These are phyloP conservation scores for Strix aluco DNA, from an alignment of 2,113 vertebrate genomes.

Conservation along the genomic window DNA sequence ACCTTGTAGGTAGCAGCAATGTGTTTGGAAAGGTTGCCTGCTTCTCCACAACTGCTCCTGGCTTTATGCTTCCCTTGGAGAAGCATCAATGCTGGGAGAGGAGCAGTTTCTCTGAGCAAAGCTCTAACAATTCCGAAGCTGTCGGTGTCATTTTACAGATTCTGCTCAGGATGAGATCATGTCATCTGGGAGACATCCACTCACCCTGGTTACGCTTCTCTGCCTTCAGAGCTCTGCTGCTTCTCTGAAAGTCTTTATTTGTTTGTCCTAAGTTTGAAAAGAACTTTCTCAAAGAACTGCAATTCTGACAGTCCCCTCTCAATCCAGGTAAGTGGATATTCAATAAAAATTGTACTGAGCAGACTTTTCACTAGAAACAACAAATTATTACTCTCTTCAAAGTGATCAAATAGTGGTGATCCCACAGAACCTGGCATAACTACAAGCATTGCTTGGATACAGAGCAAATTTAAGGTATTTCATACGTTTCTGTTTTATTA, in stretches of 20 bases:
- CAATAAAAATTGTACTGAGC: not conserved
- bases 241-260: not conserved
- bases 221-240: not conserved
- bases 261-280: not conserved
- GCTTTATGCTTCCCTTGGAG: not conserved
- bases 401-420: not conserved
- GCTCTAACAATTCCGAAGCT: not conserved
- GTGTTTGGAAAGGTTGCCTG: not conserved
- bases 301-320: not conserved
- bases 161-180: not conserved
- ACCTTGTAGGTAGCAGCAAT: not conserved
- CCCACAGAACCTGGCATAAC: not conserved
- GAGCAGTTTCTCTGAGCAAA: not conserved
- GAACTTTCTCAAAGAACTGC: not conserved
- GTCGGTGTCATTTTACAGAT: not conserved
- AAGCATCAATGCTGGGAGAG: not conserved
- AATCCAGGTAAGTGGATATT: not conserved
- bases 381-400: not conserved
- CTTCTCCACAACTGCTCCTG: not conserved
- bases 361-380: not conserved
- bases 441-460: not conserved
- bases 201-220: not conserved
- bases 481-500: not conserved
- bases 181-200: not conserved
- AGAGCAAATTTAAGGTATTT: not conserved